Percentiles rank a stretch among this genome's conserved stretches.
Conservation (phyloP, 2,113 vertebrate genomes). For the Potamarius usumacintae region DNA sequence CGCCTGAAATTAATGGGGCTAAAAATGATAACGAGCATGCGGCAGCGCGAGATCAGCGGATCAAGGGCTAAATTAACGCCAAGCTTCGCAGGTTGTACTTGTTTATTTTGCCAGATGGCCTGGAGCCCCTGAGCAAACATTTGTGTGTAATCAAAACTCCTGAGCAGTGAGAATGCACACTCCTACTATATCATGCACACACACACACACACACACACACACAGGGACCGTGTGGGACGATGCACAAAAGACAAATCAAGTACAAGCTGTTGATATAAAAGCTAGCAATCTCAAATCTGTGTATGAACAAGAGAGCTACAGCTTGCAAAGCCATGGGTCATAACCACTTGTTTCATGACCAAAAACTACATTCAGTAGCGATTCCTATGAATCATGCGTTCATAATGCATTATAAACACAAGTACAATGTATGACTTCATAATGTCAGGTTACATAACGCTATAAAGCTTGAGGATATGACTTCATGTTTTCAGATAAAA, state of each 20-base stretch:
- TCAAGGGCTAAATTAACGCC: constrained; percentile 34
- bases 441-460: background rate
- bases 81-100: constrained; percentile 45
- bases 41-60: background rate
- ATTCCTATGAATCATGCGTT: background rate
- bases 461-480: background rate
- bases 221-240: background rate
- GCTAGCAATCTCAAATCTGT: background rate
- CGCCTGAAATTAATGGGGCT: constrained; percentile 33
- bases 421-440: background rate
- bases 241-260: background rate
- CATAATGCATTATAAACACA: background rate
- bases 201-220: constrained; percentile 2
- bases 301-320: background rate
- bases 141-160: constrained; percentile 47
- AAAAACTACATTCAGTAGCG: background rate
- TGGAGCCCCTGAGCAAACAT: constrained; percentile 36
- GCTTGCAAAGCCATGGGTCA: background rate
- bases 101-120: constrained; percentile 55
- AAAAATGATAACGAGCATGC: constrained; percentile 20
- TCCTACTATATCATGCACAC: background rate
- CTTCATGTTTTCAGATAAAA: too few species aligned
- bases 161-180: background rate
- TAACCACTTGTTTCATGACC: background rate
- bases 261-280: background rate